Evolutionary conservation across 1,140 invertebrate species (phyloP), one percentile per base, ranked within the genome.

Genomic region (Caenorhabditis inopinata): DNA sequence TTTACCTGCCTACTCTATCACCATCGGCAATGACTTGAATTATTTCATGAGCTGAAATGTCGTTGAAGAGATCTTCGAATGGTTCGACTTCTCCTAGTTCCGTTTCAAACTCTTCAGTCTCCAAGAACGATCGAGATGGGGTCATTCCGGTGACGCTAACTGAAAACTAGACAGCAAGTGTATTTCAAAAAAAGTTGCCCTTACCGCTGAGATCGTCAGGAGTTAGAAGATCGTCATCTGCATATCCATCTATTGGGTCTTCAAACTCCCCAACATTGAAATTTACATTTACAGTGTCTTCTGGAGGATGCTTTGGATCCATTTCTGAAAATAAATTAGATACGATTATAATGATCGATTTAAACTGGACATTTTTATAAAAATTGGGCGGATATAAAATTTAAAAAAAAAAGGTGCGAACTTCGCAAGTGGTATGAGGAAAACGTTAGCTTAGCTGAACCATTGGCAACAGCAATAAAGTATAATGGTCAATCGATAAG

Each of bases 21-120:
- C 87, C 86, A 49, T 88, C 87, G 3, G 80, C 86, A 58, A 88
- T 82, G 5, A 87, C 85, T 47, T 87, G 83, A 18, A 87, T 81
- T 49, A 87, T 88, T 38, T 88, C 82, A 58, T 81, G 77, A n/a
- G 53, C 49, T 27, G 75, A 49, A 14, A 87, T 88, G 27, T 85
- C 85, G 21, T 47, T 49, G 76, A 87, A 87, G 42, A 86, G 79
- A 46, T 88, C 87, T 42, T 49, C 80, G 82, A 88, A 87, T 18
- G 87, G 85, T 73, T 87, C 86, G 12, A 49, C 21, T 11, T 29
- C 27, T 1, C 80, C 80, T 16, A 81, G 35, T 16, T 81, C 80
- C 11, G 77, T 58, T 73, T 83, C 82, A 29, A 76, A 80, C 18
- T 83, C 78, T 45, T 80, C 82, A 32, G 74, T 75, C 32, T 83